A percentile compares a stretch with the other conserved stretches of the same genome.
Evolutionary conservation across 2,888 invertebrate species (phyloP).

Genomic region (Pachydiplax longipennis): DNA sequence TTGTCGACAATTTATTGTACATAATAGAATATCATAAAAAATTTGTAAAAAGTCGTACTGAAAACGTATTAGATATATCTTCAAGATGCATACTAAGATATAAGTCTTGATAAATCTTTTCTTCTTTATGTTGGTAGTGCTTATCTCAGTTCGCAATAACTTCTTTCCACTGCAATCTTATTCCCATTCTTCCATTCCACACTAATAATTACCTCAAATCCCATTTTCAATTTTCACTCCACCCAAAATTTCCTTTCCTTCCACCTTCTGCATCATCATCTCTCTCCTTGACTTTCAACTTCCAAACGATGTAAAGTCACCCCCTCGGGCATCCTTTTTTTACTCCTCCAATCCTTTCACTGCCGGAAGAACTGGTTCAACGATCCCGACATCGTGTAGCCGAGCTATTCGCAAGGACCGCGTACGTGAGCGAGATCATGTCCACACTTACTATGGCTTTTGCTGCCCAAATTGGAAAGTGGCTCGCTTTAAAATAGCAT

Average conservation of each 20-base stretch:
- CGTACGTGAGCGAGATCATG: not conserved
- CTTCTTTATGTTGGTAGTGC: no score
- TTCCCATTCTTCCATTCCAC: not conserved
- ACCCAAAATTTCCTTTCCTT: not conserved
- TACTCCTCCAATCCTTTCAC: not conserved
- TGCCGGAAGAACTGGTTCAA: not conserved
- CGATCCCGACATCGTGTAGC: not conserved
- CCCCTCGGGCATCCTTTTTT: not conserved
- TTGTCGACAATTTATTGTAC: no score
- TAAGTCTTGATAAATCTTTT: no score
- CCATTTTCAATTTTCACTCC: not conserved
- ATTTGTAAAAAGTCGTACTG: no score
- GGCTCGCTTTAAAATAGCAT: not conserved
- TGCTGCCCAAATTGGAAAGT: not conserved
- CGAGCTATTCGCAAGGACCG: not conserved
- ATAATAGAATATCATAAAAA: no score
- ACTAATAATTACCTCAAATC: not conserved
- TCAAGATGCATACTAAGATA: no score
- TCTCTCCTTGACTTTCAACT: not conserved
- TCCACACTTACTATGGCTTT: not conserved
- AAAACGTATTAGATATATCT: no score
- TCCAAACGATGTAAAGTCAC: not conserved
- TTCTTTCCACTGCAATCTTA: no score
- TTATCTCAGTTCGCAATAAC: no score
- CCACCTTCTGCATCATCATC: not conserved